Evolutionary conservation across 2,113 vertebrate genomes (phyloP), one percentile per base, ranked within the genome.

Genomic region (Carassius auratus): DNA sequence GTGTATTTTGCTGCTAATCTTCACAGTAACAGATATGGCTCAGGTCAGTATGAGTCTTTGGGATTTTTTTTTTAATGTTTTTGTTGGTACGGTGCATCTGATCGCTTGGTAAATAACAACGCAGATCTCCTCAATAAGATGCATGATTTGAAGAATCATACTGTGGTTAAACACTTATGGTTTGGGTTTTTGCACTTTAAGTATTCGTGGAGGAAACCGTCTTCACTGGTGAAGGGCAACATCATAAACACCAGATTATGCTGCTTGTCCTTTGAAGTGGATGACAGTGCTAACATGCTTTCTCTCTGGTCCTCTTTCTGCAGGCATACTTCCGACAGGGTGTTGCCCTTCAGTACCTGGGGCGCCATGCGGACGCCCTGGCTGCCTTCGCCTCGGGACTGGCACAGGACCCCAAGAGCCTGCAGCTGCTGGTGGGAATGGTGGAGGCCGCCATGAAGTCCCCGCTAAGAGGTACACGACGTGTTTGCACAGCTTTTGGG

Each of bases 281-380:
- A 76, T 19, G 33, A 3, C 3, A 76, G 26, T 17, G 3, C 26
- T 74, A 48, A 71, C 50, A 23, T 59, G 42, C 19, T 73, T 17
- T 45, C 50, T 48, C 21, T 62, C 13, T 66, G 10, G 36, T 76
- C 26, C 14, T 76, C 52, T 85, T 4, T 73, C 90, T 76, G 2
- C 93, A 99, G 98, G 98, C 98, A 94, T 99, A 99, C 96, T 99
- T 99, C 95, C 97, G 97, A 93, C 98, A 99, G 96, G 98, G 98
- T 89, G 97, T 99, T 92, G 97, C 98, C 92, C 96, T 99, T 89
- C 98, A 99, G 95, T 99, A 98, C 90, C 96, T 99, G 4, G 98
- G 98, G 73, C 97, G 98, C n/a, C 97, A 99, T 93, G 98, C 97
- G 52, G 97, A 99, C 36, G 97, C 98, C 45, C 95, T 99, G 94